Percentiles rank a stretch among this genome's conserved stretches.
phyloP scores from a whole-genome alignment of 2,797 vertebrate species.

The Xerus rutilus region DNA sequence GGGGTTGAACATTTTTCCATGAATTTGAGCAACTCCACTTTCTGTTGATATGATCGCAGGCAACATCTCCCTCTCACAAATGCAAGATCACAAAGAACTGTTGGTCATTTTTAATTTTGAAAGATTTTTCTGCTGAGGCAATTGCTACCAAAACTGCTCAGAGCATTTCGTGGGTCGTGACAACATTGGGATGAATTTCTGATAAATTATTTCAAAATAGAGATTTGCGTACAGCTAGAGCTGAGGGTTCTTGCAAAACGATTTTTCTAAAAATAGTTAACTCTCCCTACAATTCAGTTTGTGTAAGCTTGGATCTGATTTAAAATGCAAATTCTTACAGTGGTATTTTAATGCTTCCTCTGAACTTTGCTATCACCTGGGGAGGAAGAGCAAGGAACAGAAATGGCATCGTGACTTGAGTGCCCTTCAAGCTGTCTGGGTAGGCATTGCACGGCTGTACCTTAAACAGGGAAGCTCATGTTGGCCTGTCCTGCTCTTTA shows the following conservation, averaged over 20 bases:
- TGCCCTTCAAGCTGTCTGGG: not conserved
- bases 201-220: not conserved
- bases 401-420: not conserved
- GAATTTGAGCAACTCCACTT: conserved; percentile 14
- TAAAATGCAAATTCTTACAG: conserved; percentile 36
- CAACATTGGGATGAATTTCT: not conserved
- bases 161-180: conserved; percentile 12
- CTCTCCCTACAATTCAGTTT: conserved; percentile 2
- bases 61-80: not conserved
- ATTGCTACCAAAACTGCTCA: not conserved
- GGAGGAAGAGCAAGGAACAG: not conserved
- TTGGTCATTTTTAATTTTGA: conserved; percentile 25
- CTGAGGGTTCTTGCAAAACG: conserved; percentile 25
- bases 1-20: not conserved
- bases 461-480: not conserved
- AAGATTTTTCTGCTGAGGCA: not conserved
- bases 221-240: not conserved
- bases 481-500: no score
- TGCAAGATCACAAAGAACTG: not conserved
- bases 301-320: conserved; percentile 18
- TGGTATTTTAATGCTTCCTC: conserved; percentile 55
- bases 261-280: conserved; percentile 54
- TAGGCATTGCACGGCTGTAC: not conserved
- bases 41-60: not conserved
- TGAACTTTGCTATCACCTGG: conserved; percentile 10